Percentiles rank a stretch among this genome's conserved stretches.
These are phyloP conservation scores for Cerceris ruficornis DNA, from an alignment of 2,888 invertebrate genomes.

Conservation along the genomic window DNA sequence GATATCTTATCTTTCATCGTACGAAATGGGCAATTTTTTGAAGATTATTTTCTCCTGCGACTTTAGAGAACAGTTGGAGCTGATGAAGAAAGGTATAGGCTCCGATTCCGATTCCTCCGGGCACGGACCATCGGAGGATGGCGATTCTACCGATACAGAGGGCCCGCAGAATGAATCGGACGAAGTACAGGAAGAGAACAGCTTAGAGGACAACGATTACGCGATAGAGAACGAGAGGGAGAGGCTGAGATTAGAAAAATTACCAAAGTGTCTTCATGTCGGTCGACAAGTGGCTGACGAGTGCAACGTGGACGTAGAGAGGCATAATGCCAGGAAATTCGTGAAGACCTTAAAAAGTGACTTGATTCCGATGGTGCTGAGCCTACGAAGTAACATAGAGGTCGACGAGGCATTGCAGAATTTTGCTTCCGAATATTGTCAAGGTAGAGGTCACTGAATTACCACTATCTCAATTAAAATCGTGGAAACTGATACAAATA, in stretches of 20 bases:
- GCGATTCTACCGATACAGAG: slow-evolving; percentile 79
- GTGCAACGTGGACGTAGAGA: slow-evolving; percentile 91
- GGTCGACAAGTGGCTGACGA: slow-evolving; percentile 82
- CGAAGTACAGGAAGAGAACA: slow-evolving; percentile 73
- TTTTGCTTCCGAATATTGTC: slow-evolving; percentile 95
- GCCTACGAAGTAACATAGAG: slow-evolving; percentile 91
- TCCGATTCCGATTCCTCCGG: slow-evolving; percentile 80
- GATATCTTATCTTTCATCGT: background rate
- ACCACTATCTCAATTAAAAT: background rate
- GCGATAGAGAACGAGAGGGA: slow-evolving; percentile 79
- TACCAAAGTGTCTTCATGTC: slow-evolving; percentile 84
- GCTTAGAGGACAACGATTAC: slow-evolving; percentile 76
- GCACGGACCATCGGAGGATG: slow-evolving; percentile 78
- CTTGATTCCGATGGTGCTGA: slow-evolving; percentile 89
- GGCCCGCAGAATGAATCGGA: slow-evolving; percentile 77
- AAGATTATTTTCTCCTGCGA: background rate
- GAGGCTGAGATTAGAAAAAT: slow-evolving; percentile 83
- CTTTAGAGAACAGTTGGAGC: slow-evolving; percentile 77
- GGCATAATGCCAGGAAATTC: slow-evolving; percentile 93
- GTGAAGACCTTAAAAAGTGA: slow-evolving; percentile 89
- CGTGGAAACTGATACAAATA: too few species aligned
- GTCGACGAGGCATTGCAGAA: slow-evolving; percentile 96
- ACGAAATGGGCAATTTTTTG: background rate
- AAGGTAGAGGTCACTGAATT: slow-evolving; percentile 83
- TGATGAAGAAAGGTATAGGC: slow-evolving; percentile 78